Base-by-base conservation (phyloP, 2,113 vertebrate species). In the Talpa occidentalis region DNA sequence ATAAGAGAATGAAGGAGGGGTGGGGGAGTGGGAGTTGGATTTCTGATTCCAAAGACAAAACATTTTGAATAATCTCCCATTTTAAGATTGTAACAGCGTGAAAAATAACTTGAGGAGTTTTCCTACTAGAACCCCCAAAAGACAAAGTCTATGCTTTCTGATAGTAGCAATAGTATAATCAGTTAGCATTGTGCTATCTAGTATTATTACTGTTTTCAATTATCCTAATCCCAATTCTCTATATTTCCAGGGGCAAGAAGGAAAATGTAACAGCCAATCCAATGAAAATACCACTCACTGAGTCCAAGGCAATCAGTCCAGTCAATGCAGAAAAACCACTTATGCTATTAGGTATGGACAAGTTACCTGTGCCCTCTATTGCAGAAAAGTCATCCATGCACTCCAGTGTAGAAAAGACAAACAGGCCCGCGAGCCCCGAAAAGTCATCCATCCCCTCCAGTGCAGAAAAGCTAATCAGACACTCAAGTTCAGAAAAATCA, bases 11-110 rank as follows among this genome's bases (percentile, higher is more conserved):
- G 21, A 79, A 86, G 66, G 78, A 26, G 16, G 14, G 19, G 66
- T 6, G 8, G 66, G 12, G 47, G 12, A n/a, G 32, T 56, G n/a
- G 21, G 22, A 69, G 14, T 22, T 73, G 70, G 11, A 12, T 59
- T 49, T 79, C 32, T 89, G 47, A 93, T 95, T 91, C 24, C 62
- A 86, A 89, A 94, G 62, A 66, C n/a, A 93, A 90, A 74, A n/a
- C 12, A 52, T 84, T 82, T 78, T 85, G 70, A 15, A 32, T 85
- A 72, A 72, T 76, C 16, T 74, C 56, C 17, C 28, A 59, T 59
- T 94, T 95, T 69, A 80, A 77, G 37, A 87, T 52, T n/a, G 30
- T 74, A 74, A 44, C 28, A 69, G 3, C 54, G 69, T 52, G 15
- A 91, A 82, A 64, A 80, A 52, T 52, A 17, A 52, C 16, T 52